Conservation (phyloP, 1,140 invertebrate species). For the Pristionchus pacificus region DNA sequence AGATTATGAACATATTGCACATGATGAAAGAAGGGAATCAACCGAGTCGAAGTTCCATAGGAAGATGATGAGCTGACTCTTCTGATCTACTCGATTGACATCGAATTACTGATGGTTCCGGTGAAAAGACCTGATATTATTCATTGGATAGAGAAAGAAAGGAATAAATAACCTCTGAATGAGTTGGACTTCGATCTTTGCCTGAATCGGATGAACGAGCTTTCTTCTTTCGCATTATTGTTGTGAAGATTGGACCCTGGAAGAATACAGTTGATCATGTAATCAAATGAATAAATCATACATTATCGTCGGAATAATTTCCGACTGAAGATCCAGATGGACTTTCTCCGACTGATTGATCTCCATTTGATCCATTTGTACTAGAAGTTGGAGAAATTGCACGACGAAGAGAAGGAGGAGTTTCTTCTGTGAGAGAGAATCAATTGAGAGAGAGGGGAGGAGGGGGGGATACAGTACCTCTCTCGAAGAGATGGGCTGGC, state of each 20-base stretch:
- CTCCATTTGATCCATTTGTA: conserved; percentile 28
- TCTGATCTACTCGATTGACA: conserved; percentile 18
- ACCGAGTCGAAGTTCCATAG: conserved; percentile 15
- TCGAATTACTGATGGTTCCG: conserved; percentile 23
- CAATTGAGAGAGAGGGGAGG: neutral
- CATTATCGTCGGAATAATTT: neutral
- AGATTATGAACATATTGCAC: too few relatives aligned
- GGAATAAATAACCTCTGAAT: neutral
- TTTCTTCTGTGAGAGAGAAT: neutral
- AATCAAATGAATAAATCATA: conserved; percentile 11
- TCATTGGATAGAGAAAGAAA: neutral
- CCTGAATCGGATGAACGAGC: conserved; percentile 21
- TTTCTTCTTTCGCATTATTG: conserved; percentile 42
- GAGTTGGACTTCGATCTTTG: neutral
- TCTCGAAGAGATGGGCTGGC: conserved; percentile 33
- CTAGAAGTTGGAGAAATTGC: conserved; percentile 33
- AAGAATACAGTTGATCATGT: conserved; percentile 3
- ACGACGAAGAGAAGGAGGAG: conserved; percentile 8
- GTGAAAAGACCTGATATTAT: conserved; percentile 18
- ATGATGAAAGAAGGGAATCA: too few relatives aligned
- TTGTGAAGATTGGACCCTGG: conserved; percentile 41
- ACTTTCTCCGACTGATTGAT: conserved; percentile 14
- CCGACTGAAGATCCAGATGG: conserved; percentile 8
- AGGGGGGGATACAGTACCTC: conserved; percentile 12
- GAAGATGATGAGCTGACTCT: conserved; percentile 16